These are phyloP conservation scores for Nothobranchius kuhntae DNA, from an alignment of 2,113 vertebrate genomes.

Conservation along the genomic window DNA sequence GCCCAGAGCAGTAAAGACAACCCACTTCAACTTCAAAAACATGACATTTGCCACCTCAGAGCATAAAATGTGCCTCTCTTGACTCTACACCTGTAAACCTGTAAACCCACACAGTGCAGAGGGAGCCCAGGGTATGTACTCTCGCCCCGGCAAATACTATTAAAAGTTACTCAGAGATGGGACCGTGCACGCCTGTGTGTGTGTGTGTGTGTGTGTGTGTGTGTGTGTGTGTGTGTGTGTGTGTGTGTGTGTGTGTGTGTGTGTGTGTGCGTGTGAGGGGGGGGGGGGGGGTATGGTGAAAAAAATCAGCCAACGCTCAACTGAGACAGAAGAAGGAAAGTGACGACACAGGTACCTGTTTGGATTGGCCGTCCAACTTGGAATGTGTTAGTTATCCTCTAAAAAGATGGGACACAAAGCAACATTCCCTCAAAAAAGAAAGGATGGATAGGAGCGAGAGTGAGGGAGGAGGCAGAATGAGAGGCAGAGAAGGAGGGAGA, in stretches of 20 bases:
- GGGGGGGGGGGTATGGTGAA: slow-evolving; percentile 46
- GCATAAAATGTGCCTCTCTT: slow-evolving; percentile 70
- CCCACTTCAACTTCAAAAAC: slow-evolving; percentile 79
- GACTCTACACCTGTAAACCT: slow-evolving; percentile 73
- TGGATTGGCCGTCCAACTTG: slow-evolving; percentile 57
- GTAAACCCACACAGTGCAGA: slow-evolving; percentile 71
- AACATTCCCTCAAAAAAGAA: slow-evolving; percentile 61
- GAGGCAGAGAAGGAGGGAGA: slow-evolving; percentile 58
- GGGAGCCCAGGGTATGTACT: slow-evolving; percentile 37
- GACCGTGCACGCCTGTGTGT: slow-evolving; percentile 29
- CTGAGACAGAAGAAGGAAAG: slow-evolving; percentile 46
- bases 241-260: neutral
- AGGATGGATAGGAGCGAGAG: slow-evolving; percentile 59
- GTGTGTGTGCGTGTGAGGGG: neutral
- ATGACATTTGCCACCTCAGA: slow-evolving; percentile 79
- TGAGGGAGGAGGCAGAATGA: slow-evolving; percentile 33
- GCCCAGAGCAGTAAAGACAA: slow-evolving; percentile 78
- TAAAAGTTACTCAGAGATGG: slow-evolving; percentile 69
- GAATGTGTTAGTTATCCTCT: slow-evolving; percentile 76
- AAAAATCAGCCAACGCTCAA: slow-evolving; percentile 62
- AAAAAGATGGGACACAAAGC: slow-evolving; percentile 68
- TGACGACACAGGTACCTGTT: slow-evolving; percentile 73
- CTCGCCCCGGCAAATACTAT: slow-evolving; percentile 61
- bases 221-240: slow-evolving; percentile 12
- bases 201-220: slow-evolving; percentile 14